phyloP scores from a whole-genome alignment of 2,113 vertebrate species.

The Hylia prasina region DNA sequence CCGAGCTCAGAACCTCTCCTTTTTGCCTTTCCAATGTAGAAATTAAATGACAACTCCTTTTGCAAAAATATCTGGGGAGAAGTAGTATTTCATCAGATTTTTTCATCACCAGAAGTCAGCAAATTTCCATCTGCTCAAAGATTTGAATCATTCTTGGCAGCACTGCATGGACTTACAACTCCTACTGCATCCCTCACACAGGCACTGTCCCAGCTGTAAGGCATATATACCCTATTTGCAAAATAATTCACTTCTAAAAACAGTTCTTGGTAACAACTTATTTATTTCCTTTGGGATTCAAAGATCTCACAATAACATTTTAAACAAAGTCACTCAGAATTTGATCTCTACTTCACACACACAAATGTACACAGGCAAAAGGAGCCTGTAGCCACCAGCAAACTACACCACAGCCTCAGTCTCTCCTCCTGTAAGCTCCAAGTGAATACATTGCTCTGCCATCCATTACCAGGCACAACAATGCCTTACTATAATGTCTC shows the following conservation, averaged over 20 bases:
- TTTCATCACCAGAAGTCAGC: background rate
- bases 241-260: background rate
- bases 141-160: conserved; percentile 29
- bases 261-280: background rate
- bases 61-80: background rate
- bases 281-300: background rate
- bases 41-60: background rate
- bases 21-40: background rate
- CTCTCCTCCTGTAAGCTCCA: background rate
- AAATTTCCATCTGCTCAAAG: conserved; percentile 5
- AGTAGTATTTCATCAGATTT: background rate
- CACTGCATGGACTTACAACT: background rate
- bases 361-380: rapidly evolving
- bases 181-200: background rate
- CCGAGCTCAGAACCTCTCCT: background rate
- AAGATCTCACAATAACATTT: background rate
- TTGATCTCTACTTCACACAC: background rate
- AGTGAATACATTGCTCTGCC: background rate
- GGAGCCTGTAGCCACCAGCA: background rate
- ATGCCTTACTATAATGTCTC: background rate
- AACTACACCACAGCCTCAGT: background rate
- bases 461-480: background rate
- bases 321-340: background rate
- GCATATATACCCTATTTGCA: background rate
- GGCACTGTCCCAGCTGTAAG: background rate